Evolutionary conservation across 2,797 vertebrate species (phyloP), one percentile per base, ranked within the genome.

Genomic region (Bradypodion pumilum): DNA sequence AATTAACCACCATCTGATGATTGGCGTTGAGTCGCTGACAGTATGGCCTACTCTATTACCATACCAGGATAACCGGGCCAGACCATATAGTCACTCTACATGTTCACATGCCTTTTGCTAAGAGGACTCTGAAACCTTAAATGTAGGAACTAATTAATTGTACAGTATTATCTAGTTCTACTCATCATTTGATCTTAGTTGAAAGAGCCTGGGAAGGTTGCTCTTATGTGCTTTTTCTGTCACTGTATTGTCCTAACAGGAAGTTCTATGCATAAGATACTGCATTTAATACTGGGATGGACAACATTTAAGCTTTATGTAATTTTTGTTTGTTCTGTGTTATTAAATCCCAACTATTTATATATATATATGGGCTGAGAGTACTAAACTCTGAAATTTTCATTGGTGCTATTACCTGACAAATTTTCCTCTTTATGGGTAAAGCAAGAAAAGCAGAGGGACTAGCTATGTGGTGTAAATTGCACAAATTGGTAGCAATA

Each of bases 381-480:
- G 44, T 77, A 84, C 69, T 76, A 87, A 74, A 83, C 7, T 15
- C n/a, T 79, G 56, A 63, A 12, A 10, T 74, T 85, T 85, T 72
- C 49, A 21, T 44, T 91, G 86, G 69, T 60, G 82, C 25, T 89
- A 80, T 91, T 93, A 95, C 87, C 90, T 76, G 88, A 40, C 27
- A 82, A 40, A 83, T 90, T 89, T 81, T 80, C 56, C 59, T 69
- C 88, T 94, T 94, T 93, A 91, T 90, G 89, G 89, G 32, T 77
- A 69, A 86, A 72, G 87, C 77, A 88, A 87, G 81, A 90, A 88
- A 86, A 80, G 75, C 68, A 92, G 85, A 84, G 86, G 86, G 86
- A 68, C 59, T 92, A 86, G 93, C 49, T 83, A 74, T 66, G 16
- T 87, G 32, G 65, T 87, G 83, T 86, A 94, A 96, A 95, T 90